A percentile compares a stretch with the other conserved stretches of the same genome.
Conservation (phyloP, 2,888 invertebrate species). For the Morpho helenor region DNA sequence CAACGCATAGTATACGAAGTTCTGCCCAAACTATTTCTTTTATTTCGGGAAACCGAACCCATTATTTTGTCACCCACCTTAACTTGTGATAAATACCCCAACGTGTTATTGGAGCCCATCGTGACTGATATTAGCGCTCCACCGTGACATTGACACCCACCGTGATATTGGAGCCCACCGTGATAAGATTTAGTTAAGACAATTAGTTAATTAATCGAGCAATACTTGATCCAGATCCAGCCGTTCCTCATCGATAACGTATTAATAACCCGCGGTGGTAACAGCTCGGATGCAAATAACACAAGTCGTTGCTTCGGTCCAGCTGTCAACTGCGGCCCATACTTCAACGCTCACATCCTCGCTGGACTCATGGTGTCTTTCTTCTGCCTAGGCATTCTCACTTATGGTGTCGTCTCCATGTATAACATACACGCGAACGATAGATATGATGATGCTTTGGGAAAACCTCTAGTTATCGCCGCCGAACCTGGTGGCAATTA, state of each 20-base stretch:
- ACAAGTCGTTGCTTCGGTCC: conserved; percentile 31
- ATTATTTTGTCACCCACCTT: no score
- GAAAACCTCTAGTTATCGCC: conserved; percentile 31
- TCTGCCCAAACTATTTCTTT: no score
- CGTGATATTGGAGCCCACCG: no score
- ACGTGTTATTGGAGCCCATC: no score
- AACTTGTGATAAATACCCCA: no score
- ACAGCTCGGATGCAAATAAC: background rate
- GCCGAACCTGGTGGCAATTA: conserved; percentile 11
- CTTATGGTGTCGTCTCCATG: conserved; percentile 36
- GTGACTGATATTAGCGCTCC: no score
- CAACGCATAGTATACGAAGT: no score
- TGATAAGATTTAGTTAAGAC: no score
- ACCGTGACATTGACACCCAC: no score
- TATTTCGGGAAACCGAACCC: no score
- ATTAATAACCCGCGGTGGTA: background rate
- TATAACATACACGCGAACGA: conserved; percentile 36
- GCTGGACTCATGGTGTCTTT: conserved; percentile 35
- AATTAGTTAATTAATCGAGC: no score
- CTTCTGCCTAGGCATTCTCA: conserved; percentile 33
- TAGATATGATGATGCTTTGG: conserved; percentile 47
- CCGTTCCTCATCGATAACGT: conserved; percentile 15
- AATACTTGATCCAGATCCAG: conserved; percentile 22
- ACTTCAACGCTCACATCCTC: conserved; percentile 41
- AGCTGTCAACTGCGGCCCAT: conserved; percentile 45